phyloP scores from a whole-genome alignment of 2,797 vertebrate genomes.

The Alcedo quadribrachys region DNA sequence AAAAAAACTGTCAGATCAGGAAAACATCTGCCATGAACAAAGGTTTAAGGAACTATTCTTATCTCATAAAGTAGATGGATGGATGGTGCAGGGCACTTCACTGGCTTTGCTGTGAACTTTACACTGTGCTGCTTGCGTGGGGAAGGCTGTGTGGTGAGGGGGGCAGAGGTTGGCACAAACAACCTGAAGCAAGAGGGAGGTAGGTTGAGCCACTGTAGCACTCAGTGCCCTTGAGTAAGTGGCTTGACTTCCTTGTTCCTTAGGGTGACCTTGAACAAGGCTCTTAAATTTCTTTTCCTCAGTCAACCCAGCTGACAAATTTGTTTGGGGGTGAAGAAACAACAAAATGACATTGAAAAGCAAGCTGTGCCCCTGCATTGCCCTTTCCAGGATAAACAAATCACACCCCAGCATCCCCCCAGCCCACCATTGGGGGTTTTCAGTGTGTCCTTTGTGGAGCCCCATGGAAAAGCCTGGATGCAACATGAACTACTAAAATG shows the following conservation, averaged over 20 bases:
- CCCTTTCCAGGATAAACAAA: constrained; percentile 74
- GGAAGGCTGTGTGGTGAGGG: constrained; percentile 48
- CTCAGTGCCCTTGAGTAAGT: constrained; percentile 71
- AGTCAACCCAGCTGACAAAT: constrained; percentile 65
- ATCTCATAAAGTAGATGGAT: constrained; percentile 46
- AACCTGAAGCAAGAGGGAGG: constrained; percentile 58
- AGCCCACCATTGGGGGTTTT: constrained; percentile 6
- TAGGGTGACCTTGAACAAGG: constrained; percentile 76
- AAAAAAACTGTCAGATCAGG: not conserved
- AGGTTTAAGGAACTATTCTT: constrained; percentile 67
- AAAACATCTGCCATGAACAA: constrained; percentile 57
- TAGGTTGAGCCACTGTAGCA: constrained; percentile 13
- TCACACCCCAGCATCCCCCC: constrained; percentile 40
- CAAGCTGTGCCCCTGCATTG: constrained; percentile 58
- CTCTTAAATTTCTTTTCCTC: constrained; percentile 72
- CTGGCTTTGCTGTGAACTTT: constrained; percentile 66
- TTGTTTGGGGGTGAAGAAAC: constrained; percentile 42
- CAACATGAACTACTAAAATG: constrained; percentile 44
- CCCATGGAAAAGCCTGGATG: constrained; percentile 64
- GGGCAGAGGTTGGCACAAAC: constrained; percentile 71
- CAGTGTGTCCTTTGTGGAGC: constrained; percentile 59
- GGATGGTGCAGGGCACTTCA: constrained; percentile 41
- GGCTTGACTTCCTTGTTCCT: constrained; percentile 68
- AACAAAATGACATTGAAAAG: constrained; percentile 73
- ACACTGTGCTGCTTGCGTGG: constrained; percentile 60